phyloP scores from a whole-genome alignment of 2,113 vertebrate genomes.

The Peromyscus californicus region DNA sequence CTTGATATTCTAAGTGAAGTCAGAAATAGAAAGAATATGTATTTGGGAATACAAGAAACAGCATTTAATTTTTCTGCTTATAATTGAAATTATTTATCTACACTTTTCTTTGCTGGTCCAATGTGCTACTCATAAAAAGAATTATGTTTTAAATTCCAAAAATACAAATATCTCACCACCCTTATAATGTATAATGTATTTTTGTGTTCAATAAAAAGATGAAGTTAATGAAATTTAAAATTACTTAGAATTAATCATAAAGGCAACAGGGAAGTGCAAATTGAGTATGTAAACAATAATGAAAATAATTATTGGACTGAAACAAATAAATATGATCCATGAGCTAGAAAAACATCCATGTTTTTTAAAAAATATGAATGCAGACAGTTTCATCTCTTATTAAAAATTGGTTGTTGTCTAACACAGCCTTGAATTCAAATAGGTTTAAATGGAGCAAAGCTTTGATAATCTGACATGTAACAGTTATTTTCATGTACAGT shows the following conservation, averaged over 20 bases:
- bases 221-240: constrained; percentile 60
- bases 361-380: not conserved
- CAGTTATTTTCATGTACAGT: not conserved
- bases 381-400: not conserved
- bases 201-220: constrained; percentile 21
- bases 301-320: constrained; percentile 37
- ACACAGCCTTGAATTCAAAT: not conserved
- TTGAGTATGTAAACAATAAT: constrained; percentile 43
- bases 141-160: constrained; percentile 42
- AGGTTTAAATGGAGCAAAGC: not conserved
- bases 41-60: not conserved
- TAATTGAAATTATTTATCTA: not conserved
- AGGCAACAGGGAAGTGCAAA: not conserved
- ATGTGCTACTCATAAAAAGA: constrained; percentile 16
- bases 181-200: not conserved
- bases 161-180: not conserved
- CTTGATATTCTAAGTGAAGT: not conserved
- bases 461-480: not conserved
- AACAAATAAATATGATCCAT: not conserved
- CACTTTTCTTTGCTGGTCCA: constrained; percentile 6
- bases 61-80: not conserved
- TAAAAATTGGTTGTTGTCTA: not conserved
- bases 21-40: not conserved
- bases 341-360: not conserved
- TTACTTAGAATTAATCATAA: constrained; percentile 24